Percentiles rank a stretch among this genome's conserved stretches.
Conservation (phyloP, 1,140 invertebrate genomes). For the Habropoda laboriosa region DNA sequence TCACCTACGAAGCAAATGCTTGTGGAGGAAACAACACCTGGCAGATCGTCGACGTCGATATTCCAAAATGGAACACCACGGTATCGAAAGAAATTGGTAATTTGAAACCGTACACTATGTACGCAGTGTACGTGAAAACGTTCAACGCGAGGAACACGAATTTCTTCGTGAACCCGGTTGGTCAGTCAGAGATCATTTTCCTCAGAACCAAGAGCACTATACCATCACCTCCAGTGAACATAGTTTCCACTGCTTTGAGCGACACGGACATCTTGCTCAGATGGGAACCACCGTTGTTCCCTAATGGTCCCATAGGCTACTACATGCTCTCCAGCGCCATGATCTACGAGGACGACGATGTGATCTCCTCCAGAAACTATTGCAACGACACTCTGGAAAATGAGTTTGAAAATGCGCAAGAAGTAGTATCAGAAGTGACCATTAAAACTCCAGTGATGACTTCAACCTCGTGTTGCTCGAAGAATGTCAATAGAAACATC, state of each 20-base stretch:
- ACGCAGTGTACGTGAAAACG: constrained; percentile 87
- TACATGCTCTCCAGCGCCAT: constrained; percentile 83
- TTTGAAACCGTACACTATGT: constrained; percentile 85
- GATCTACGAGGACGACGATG: constrained; percentile 75
- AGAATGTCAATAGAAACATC: constrained; percentile 19
- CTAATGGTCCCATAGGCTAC: constrained; percentile 86
- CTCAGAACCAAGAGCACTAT: constrained; percentile 84
- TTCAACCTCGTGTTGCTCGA: constrained; percentile 63
- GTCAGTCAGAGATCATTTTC: constrained; percentile 83
- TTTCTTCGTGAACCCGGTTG: constrained; percentile 75
- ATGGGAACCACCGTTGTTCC: constrained; percentile 85
- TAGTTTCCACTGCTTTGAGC: constrained; percentile 77
- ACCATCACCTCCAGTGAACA: constrained; percentile 82
- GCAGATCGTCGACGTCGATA: constrained; percentile 71
- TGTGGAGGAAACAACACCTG: constrained; percentile 72
- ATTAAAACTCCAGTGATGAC: constrained; percentile 48
- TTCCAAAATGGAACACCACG: constrained; percentile 48
- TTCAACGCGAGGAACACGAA: constrained; percentile 66
- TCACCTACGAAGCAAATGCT: constrained; percentile 75
- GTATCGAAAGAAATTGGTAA: constrained; percentile 76
- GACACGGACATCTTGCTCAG: constrained; percentile 81
- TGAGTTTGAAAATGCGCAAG: constrained; percentile 49
- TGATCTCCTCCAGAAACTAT: constrained; percentile 83
- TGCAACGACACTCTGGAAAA: constrained; percentile 76
- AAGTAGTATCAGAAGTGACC: constrained; percentile 43